Base-by-base conservation (phyloP, 2,797 vertebrate species). In the Taeniopygia guttata region DNA sequence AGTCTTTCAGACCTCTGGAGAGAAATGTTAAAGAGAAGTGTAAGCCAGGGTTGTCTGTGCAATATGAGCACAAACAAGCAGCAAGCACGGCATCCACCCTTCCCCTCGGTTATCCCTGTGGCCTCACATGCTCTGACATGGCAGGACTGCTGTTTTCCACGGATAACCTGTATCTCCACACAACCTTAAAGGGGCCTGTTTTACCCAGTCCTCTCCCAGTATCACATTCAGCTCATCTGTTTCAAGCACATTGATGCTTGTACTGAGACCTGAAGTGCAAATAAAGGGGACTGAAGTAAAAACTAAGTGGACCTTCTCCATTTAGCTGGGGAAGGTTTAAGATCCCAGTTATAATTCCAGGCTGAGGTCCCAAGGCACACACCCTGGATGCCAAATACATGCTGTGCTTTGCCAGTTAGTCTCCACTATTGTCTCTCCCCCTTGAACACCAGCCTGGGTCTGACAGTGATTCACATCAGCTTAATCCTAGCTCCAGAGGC, bases 401-500 rank as follows among this genome's bases (percentile, higher is more conserved):
- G 2, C 45, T 16, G 23, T 51, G 43, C 74, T 84, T 81, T 66
- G 63, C 77, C 67, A 79, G 59, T 56, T 84, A 17, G 10, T 45
- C 90, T 88, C 64, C 72, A 56, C 68, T 85, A 51, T 68, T 6
- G 1, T 79, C 89, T 60, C 43, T 87, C 32, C 21, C 23, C 15
- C 15, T 22, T 3, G 0, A 91, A 82, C 55, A 52, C 26, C 25
- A 92, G 73, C 54, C 30, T 2, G 21, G 16, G 52, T 48, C 73
- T 69, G 69, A 80, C 55, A 36, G 74, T 73, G 88, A 96, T 78
- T 94, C 90, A 79, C 13, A 76, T n/a, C 59, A 68, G 63, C 77
- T 87, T 90, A 91, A 94, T 88, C 77, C 70, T 38, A 62, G 48
- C 83, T 93, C 81, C 52, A 90, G 68, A 93, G 81, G 70, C 83